These are phyloP conservation scores for Drosophila pectinifera DNA, from an alignment of 1,140 invertebrate species.

Conservation along the genomic window DNA sequence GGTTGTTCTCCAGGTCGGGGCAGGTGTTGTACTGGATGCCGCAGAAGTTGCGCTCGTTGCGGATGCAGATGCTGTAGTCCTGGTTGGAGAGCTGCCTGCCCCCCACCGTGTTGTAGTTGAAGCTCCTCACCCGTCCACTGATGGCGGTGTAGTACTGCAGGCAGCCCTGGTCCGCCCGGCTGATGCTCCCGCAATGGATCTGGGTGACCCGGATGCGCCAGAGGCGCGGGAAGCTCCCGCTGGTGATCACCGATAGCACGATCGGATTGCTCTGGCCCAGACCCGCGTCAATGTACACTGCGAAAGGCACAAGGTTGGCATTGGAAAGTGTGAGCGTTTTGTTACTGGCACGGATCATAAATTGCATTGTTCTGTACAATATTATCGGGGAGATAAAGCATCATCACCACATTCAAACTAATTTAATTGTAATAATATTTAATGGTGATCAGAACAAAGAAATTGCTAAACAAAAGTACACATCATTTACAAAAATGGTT, in stretches of 20 bases:
- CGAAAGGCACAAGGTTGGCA: slow-evolving; percentile 42
- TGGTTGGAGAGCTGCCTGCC: slow-evolving; percentile 95
- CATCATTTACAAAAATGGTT: not conserved
- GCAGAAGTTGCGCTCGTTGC: slow-evolving; percentile 94
- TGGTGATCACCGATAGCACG: slow-evolving; percentile 92
- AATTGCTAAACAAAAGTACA: not conserved
- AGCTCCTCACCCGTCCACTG: slow-evolving; percentile 91
- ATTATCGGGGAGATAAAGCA: too few relatives aligned
- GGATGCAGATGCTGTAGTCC: slow-evolving; percentile 94
- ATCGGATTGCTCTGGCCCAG: slow-evolving; percentile 90
- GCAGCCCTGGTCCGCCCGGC: slow-evolving; percentile 92
- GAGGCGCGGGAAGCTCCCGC: slow-evolving; percentile 90
- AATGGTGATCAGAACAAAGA: not conserved
- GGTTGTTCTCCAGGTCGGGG: slow-evolving; percentile 87
- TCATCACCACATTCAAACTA: too few relatives aligned
- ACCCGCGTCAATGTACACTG: slow-evolving; percentile 94
- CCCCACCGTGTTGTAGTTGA: slow-evolving; percentile 91
- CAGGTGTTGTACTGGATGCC: slow-evolving; percentile 93
- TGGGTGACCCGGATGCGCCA: slow-evolving; percentile 93
- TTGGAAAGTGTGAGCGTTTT: slow-evolving; percentile 1
- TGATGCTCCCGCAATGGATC: slow-evolving; percentile 91
- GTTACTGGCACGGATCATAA: slow-evolving; percentile 14
- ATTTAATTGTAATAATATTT: not conserved
- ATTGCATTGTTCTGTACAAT: not conserved
- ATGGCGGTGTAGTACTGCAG: slow-evolving; percentile 92